Evolutionary conservation across 2,888 invertebrate genomes (phyloP).

Genomic region (Apodemia mormo): DNA sequence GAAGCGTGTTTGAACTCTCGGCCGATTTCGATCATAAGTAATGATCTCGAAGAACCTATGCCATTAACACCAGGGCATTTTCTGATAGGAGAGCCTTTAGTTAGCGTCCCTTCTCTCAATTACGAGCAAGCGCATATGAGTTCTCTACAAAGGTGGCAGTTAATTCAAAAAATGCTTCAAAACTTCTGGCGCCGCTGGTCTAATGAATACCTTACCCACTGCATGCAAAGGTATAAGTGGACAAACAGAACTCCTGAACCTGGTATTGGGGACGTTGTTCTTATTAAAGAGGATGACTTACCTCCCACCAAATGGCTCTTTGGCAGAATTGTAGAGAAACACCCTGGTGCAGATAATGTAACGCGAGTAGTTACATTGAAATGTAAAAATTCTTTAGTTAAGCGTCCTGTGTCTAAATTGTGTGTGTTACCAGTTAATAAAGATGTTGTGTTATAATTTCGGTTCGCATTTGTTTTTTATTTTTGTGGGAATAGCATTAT

Average conservation of each 20-base stretch:
- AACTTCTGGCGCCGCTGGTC: neutral
- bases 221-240: constrained; percentile 35
- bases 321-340: constrained; percentile 34
- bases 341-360: constrained; percentile 35
- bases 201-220: neutral
- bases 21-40: neutral
- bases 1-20: constrained; percentile 4
- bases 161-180: neutral
- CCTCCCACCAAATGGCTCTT: constrained; percentile 36
- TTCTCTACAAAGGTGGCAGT: neutral
- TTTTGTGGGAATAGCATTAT: neutral
- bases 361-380: constrained; percentile 35
- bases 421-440: neutral
- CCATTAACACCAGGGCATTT: neutral
- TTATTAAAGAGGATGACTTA: constrained; percentile 36
- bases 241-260: constrained; percentile 29
- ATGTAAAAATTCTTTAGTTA: neutral
- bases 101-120: neutral
- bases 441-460: neutral
- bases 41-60: neutral
- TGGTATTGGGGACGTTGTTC: constrained; percentile 34
- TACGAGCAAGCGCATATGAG: neutral
- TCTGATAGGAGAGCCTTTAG: constrained; percentile 9
- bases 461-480: neutral
- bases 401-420: neutral